A percentile compares a stretch with the other conserved stretches of the same genome.
Conservation (phyloP, 1,140 invertebrate genomes). For the Philaenus spumarius region DNA sequence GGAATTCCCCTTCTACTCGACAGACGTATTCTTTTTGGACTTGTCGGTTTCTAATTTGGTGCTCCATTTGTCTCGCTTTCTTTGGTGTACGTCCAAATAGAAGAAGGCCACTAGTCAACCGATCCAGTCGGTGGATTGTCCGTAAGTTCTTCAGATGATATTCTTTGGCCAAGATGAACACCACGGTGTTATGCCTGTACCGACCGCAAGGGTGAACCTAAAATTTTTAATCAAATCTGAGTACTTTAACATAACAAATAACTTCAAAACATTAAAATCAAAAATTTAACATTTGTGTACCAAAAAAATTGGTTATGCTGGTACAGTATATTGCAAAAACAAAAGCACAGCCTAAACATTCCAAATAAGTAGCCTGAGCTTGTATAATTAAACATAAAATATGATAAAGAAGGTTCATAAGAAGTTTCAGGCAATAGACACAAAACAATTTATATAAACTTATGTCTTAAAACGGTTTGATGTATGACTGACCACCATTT, state of each 20-base stretch:
- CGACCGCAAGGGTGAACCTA: constrained; percentile 95
- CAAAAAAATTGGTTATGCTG: too few species aligned
- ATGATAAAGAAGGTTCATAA: too few species aligned
- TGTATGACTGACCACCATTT: too few species aligned
- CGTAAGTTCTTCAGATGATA: constrained; percentile 89
- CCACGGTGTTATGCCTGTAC: constrained; percentile 93
- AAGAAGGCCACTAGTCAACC: constrained; percentile 89
- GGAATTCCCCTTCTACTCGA: constrained; percentile 93
- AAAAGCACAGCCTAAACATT: too few species aligned
- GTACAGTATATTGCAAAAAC: too few species aligned
- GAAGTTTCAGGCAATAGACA: too few species aligned
- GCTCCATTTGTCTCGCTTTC: constrained; percentile 87
- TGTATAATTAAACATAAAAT: too few species aligned
- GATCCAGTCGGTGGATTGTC: constrained; percentile 86
- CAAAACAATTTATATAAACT: too few species aligned
- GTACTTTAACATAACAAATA: not conserved
- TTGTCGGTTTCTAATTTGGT: constrained; percentile 82
- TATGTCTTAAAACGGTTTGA: too few species aligned
- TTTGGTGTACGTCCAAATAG: constrained; percentile 89
- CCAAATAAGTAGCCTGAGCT: too few species aligned
- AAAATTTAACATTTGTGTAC: too few species aligned
- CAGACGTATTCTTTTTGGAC: constrained; percentile 97
- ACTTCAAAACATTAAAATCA: not conserved
- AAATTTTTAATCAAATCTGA: not conserved
- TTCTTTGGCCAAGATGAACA: constrained; percentile 95